Conservation (phyloP, 2,888 invertebrate species). For the Gisinianus flammeolus region DNA sequence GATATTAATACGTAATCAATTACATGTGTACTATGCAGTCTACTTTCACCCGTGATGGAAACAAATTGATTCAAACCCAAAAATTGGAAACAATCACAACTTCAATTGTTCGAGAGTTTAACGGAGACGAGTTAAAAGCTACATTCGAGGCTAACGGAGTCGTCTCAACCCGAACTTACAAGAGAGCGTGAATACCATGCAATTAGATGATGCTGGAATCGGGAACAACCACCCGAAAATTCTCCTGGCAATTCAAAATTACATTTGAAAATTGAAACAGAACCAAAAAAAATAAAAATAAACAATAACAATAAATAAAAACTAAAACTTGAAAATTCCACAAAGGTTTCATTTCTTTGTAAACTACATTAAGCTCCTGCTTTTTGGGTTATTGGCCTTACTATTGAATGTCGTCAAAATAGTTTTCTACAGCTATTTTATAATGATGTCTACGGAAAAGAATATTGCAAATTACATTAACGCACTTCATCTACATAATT, state of each 20-base stretch:
- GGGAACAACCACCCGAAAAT: no score
- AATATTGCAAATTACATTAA: no score
- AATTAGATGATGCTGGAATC: no score
- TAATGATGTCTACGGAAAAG: no score
- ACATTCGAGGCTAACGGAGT: slow-evolving; percentile 33
- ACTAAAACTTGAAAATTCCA: background rate
- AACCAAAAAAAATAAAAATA: background rate
- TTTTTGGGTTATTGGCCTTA: no score
- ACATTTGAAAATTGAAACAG: background rate
- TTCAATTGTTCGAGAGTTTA: slow-evolving; percentile 48
- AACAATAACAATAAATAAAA: background rate
- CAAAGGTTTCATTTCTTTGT: no score
- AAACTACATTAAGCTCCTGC: no score
- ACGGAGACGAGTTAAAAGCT: slow-evolving; percentile 30
- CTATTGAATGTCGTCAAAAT: no score
- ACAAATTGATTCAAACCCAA: slow-evolving; percentile 49
- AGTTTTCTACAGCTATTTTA: no score
- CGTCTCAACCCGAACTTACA: slow-evolving; percentile 35
- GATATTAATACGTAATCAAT: no score
- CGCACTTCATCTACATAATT: no score
- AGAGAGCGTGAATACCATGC: background rate
- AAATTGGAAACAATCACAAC: slow-evolving; percentile 37
- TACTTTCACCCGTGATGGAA: slow-evolving; percentile 47
- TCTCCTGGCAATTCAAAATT: background rate
- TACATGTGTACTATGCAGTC: slow-evolving; percentile 35